Evolutionary conservation across 1,140 invertebrate genomes (phyloP).

Genomic region (Saxidomus purpurata): DNA sequence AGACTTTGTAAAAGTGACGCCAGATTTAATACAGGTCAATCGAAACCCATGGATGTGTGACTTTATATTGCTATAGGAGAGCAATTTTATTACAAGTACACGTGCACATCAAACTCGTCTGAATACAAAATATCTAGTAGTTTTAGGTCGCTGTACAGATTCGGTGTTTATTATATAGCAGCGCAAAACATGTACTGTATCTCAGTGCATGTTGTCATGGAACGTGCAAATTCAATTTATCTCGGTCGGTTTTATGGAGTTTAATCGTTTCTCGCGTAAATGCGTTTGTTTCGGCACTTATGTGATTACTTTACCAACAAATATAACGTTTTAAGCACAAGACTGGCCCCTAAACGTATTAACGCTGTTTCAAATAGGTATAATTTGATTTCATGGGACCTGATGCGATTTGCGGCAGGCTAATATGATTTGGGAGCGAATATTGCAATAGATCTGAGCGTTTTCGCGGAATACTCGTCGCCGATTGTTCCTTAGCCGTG

Average conservation of each 20-base stretch:
- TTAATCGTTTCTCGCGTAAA: slow-evolving; percentile 42
- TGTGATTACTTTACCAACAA: slow-evolving; percentile 44
- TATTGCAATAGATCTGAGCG: slow-evolving; percentile 35
- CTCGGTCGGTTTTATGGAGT: neutral
- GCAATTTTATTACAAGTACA: no score
- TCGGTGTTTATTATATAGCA: no score
- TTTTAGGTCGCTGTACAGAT: no score
- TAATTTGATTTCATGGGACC: slow-evolving; percentile 32
- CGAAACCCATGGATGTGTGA: no score
- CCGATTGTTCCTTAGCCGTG: slow-evolving; percentile 24
- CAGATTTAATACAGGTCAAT: no score
- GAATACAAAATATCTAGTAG: no score
- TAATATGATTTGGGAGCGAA: slow-evolving; percentile 57
- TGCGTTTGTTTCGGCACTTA: slow-evolving; percentile 42
- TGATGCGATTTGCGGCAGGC: slow-evolving; percentile 51
- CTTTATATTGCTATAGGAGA: no score
- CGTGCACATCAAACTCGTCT: no score
- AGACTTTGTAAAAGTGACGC: no score
- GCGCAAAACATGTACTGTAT: no score
- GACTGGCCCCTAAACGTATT: slow-evolving; percentile 50
- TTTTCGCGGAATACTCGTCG: slow-evolving; percentile 34
- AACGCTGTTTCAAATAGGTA: slow-evolving; percentile 63
- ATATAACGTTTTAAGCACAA: slow-evolving; percentile 62
- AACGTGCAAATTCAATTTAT: neutral
- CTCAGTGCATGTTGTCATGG: no score